These are phyloP conservation scores for Barnardius zonarius DNA, from an alignment of 2,113 vertebrate species.

Conservation along the genomic window DNA sequence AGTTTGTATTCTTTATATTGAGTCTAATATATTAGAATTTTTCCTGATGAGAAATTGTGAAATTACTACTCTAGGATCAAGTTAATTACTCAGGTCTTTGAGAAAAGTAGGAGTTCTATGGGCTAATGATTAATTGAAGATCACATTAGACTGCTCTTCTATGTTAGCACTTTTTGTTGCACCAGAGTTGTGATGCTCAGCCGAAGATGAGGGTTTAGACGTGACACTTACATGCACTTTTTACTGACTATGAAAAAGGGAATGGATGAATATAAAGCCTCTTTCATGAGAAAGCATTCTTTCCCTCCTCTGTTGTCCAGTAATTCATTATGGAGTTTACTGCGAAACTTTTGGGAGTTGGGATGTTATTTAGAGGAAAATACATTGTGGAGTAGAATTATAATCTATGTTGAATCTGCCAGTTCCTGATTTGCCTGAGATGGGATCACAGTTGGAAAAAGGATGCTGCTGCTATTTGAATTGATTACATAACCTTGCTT, in stretches of 20 bases:
- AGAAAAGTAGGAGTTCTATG: neutral
- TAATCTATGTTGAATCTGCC: neutral
- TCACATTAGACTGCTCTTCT: neutral
- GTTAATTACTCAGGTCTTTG: neutral
- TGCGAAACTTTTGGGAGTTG: neutral
- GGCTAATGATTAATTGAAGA: neutral
- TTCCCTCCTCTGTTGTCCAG: neutral
- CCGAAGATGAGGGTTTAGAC: neutral
- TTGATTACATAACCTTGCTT: neutral
- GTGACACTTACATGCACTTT: neutral
- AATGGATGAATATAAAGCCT: neutral
- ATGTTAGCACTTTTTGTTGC: neutral
- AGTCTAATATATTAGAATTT: neutral
- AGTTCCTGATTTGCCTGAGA: neutral
- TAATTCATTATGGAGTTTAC: neutral
- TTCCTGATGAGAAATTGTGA: neutral
- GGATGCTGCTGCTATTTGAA: neutral
- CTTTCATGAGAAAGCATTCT: neutral
- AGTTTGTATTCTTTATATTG: neutral
- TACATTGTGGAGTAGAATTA: neutral
- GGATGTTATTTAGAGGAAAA: neutral
- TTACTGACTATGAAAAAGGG: neutral
- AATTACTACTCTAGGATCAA: neutral
- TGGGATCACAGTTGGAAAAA: neutral
- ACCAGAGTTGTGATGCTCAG: neutral